Conservation (phyloP, 2,113 vertebrate genomes). For the Noctilio leporinus region DNA sequence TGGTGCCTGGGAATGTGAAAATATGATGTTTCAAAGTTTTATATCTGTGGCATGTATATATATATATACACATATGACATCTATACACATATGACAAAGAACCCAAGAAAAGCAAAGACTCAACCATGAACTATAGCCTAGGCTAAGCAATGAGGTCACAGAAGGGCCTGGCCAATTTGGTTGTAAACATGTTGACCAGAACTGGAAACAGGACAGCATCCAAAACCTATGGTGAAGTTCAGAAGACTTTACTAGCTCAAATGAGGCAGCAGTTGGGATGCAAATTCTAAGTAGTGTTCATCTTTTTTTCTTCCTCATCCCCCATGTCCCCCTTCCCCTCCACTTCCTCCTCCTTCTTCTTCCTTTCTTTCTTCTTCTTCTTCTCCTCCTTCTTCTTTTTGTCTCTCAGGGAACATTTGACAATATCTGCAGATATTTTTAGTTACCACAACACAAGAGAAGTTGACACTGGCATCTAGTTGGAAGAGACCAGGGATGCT, state of each 20-base stretch:
- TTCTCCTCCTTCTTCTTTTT: too few species aligned
- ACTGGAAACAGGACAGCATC: neutral
- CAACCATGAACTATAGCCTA: neutral
- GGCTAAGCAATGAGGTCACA: too few species aligned
- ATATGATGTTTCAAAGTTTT: neutral
- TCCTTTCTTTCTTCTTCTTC: too few species aligned
- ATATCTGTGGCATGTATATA: too few species aligned
- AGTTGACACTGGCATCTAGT: neutral
- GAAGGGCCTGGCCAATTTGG: fast-evolving
- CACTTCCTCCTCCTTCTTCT: too few species aligned
- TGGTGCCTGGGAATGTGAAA: neutral
- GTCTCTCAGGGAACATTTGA: neutral
- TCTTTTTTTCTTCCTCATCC: too few species aligned
- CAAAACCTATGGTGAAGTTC: neutral
- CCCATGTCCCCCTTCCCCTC: too few species aligned
- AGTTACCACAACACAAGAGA: neutral
- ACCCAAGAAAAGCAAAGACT: neutral
- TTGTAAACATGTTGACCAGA: neutral
- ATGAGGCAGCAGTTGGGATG: neutral
- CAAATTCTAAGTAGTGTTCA: neutral
- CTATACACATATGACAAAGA: neutral
- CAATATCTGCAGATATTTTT: neutral
- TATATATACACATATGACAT: too few species aligned
- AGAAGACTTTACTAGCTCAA: neutral
- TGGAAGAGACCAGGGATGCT: neutral